Base-by-base conservation (phyloP, 92 coral and sea anemone genomes). In the Hydrozoanthus gracilis region DNA sequence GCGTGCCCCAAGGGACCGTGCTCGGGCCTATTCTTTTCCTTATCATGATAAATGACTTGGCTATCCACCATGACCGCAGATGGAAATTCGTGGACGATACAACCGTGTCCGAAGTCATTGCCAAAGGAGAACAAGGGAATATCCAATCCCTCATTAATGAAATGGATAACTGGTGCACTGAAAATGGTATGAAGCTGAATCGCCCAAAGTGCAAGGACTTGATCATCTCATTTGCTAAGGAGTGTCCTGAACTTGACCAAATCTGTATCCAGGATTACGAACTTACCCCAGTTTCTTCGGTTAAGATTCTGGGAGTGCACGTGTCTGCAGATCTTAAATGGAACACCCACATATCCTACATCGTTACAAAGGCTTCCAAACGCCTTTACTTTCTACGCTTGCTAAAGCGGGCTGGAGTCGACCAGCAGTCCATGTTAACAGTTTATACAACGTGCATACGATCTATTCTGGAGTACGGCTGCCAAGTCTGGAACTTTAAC, bases 301-400 rank as follows among this genome's bases (percentile, higher is more conserved):
- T 60, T 60, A 60, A 60, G 66, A 60, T 60, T 60, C 66, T n/a
- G 66, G 66, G 66, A 60, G 8, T 60, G 66, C 14, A 60, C 66
- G 9, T 87, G n/a, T n/a, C 85, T 48, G 82, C 90, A 12, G 79
- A 78, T 67, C 90, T 87, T 20, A 71, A 69, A 48, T 79, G 79
- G 86, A 87, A 86, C 77, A 60, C 60, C 44, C 90, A 78, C 73
- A 69, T 78, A 5, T 82, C 69, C 54, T 65, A 86, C 6, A 76
- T 86, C 27, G 84, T 64, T 9, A 61, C 62, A 35, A 77, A 78
- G 51, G 82, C 88, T 39, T 71, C 82, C 39, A 84, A 84, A 49
- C 62, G 82, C 62, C 88, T 51, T 50, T 83, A 69, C 48, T 83
- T 83, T 83, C 80, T 84, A 15, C 68, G 88, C 8, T 72, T 71